Conservation (phyloP, 2,888 invertebrate species). For the Rotaria socialis region DNA sequence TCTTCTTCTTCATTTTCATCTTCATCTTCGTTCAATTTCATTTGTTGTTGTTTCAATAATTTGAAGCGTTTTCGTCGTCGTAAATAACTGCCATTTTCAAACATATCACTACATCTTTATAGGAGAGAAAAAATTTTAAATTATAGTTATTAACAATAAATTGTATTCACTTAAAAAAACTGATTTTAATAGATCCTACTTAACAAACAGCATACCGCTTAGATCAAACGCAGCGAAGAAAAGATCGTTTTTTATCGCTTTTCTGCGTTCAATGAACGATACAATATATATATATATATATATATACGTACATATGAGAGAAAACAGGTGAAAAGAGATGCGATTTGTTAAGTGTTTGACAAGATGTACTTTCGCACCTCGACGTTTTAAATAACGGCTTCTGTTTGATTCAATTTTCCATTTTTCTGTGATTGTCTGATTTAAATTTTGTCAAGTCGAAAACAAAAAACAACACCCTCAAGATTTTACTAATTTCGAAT, state of each 20-base stretch:
- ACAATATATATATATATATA: neutral
- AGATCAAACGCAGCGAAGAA: neutral
- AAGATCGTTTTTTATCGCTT: neutral
- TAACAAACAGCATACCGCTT: constrained; percentile 4
- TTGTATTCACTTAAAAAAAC: neutral
- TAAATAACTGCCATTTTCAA: constrained; percentile 78
- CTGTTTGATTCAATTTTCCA: constrained; percentile 1
- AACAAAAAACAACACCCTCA: too few species aligned
- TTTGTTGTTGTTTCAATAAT: constrained; percentile 48
- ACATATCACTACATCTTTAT: constrained; percentile 74
- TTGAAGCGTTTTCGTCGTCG: constrained; percentile 77
- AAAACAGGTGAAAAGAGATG: constrained; percentile 26
- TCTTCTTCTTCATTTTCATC: neutral
- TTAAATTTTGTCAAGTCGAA: neutral
- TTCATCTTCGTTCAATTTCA: neutral
- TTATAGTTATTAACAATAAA: neutral
- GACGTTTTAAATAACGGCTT: constrained; percentile 4
- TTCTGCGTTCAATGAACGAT: neutral
- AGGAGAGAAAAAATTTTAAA: constrained; percentile 63
- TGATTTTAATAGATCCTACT: constrained; percentile 14
- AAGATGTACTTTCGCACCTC: constrained; percentile 8
- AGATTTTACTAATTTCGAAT: too few species aligned
- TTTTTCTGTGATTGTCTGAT: neutral
- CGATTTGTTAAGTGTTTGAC: constrained; percentile 14
- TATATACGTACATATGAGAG: too few species aligned